These are phyloP conservation scores for Drosophila silvestris DNA, from an alignment of 2,888 invertebrate species.

Conservation along the genomic window DNA sequence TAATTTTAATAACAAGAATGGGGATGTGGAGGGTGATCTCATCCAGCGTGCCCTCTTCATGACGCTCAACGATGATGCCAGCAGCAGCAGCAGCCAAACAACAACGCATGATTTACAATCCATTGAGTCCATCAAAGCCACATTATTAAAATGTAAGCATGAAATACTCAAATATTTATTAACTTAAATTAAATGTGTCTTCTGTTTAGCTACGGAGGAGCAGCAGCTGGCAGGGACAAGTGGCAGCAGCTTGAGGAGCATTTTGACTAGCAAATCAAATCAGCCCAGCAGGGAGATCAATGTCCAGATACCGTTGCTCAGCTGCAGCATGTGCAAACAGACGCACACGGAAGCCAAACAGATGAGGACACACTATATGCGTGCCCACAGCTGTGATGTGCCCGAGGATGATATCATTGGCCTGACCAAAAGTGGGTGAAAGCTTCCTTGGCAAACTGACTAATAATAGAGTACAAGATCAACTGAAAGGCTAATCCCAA, in stretches of 20 bases:
- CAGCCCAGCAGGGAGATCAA: conserved; percentile 28
- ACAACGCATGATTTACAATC: conserved; percentile 31
- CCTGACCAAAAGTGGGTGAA: conserved; percentile 62
- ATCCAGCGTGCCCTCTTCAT: conserved; percentile 73
- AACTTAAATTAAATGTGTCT: not conserved
- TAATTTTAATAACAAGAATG: conserved; percentile 68
- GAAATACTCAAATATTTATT: not conserved
- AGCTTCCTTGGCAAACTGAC: not conserved
- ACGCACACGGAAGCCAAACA: conserved; percentile 65
- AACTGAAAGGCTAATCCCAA: not conserved
- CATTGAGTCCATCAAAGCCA: conserved; percentile 54
- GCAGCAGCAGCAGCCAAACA: conserved; percentile 20
- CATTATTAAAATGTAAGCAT: conserved; percentile 44
- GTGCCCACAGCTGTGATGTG: conserved; percentile 63
- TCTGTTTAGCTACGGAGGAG: conserved; percentile 34
- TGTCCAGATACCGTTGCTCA: conserved; percentile 58
- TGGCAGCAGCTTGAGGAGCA: not conserved
- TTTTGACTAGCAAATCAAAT: conserved; percentile 19
- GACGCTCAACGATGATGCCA: conserved; percentile 63
- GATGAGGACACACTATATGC: conserved; percentile 59
- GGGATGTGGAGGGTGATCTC: conserved; percentile 63
- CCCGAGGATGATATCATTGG: conserved; percentile 70
- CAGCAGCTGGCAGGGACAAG: conserved; percentile 23
- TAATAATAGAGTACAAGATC: not conserved
- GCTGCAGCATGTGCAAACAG: conserved; percentile 62